Evolutionary conservation across 2,797 vertebrate genomes (phyloP).

Genomic region (Anabacerthia variegaticeps): DNA sequence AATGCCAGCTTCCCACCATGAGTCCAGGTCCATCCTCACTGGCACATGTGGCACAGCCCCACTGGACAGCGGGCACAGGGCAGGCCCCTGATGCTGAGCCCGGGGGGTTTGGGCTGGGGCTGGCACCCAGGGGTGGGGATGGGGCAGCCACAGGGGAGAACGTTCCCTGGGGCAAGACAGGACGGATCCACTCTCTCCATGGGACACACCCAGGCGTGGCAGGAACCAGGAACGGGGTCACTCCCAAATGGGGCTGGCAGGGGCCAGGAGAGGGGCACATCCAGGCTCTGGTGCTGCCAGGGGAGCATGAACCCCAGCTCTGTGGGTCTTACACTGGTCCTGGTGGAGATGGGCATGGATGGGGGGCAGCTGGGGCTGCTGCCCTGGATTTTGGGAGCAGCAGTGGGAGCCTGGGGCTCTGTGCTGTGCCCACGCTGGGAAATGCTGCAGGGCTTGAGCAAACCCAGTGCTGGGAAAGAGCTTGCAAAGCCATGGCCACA

Average conservation of each 20-base stretch:
- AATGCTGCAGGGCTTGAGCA: background rate
- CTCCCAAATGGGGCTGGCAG: background rate
- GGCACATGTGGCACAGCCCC: background rate
- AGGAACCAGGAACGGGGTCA: background rate
- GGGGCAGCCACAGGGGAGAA: background rate
- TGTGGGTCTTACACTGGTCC: background rate
- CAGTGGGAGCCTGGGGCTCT: background rate
- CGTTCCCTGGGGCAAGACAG: background rate
- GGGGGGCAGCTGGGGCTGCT: accelerated
- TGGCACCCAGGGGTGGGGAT: background rate
- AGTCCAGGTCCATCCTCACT: background rate
- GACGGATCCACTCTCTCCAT: accelerated
- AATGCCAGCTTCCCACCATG: background rate
- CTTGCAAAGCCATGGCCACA: background rate
- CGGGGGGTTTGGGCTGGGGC: background rate
- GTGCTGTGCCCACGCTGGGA: accelerated
- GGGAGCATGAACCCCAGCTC: accelerated
- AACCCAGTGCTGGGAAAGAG: background rate
- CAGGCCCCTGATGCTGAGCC: accelerated
- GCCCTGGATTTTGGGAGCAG: background rate
- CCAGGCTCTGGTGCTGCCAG: background rate
- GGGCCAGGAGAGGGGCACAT: background rate
- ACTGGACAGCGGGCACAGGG: accelerated
- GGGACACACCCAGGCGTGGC: background rate
- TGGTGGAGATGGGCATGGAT: accelerated